These are phyloP conservation scores for Phalloptychus januarius DNA, from an alignment of 2,797 vertebrate species.

Conservation along the genomic window DNA sequence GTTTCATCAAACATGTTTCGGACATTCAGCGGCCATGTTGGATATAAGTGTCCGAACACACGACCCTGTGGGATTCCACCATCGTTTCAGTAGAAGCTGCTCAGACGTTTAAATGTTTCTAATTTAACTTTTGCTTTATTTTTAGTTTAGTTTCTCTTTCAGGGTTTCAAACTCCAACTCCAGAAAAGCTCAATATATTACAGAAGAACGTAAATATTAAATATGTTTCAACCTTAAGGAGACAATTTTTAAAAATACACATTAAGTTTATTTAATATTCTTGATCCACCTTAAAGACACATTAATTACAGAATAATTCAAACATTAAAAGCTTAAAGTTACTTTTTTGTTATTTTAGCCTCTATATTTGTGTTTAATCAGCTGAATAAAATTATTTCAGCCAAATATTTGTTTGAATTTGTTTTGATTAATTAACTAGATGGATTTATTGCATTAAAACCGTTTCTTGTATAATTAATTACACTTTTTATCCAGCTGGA, in stretches of 20 bases:
- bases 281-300: background rate
- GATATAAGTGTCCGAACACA: background rate
- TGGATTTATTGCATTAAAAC: too few relatives aligned
- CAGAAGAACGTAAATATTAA: background rate
- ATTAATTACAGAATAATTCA: background rate
- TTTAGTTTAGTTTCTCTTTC: background rate
- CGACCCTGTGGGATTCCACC: background rate
- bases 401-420: background rate
- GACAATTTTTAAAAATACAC: background rate
- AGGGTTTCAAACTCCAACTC: background rate
- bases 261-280: background rate
- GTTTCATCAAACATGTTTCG: background rate
- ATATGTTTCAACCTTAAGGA: background rate
- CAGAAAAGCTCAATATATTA: background rate
- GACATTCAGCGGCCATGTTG: background rate
- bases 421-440: too few relatives aligned
- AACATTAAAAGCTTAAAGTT: background rate
- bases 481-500: too few relatives aligned
- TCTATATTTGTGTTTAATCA: background rate
- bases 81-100: background rate
- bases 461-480: too few relatives aligned
- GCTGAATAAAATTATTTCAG: background rate
- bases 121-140: background rate
- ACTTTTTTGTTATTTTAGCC: background rate
- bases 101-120: background rate